Conservation (phyloP, 2,797 vertebrate species). For the Myotis daubentonii region DNA sequence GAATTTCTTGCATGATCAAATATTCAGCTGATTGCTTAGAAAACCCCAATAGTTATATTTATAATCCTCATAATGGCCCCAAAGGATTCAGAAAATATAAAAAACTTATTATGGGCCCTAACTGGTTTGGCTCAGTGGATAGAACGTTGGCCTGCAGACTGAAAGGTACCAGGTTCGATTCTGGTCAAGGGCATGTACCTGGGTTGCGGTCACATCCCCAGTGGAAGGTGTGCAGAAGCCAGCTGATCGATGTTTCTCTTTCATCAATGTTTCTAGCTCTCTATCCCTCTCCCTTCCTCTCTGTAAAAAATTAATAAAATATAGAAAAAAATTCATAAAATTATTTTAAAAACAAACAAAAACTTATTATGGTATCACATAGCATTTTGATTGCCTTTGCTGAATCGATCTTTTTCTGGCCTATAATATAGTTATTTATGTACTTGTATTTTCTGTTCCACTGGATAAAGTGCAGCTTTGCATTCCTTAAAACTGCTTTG, state of each 20-base stretch:
- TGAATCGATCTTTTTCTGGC: not conserved
- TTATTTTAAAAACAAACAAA: not conserved
- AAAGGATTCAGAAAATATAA: not conserved
- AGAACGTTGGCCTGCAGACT: too few species aligned
- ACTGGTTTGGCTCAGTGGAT: too few species aligned
- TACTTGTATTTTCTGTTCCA: not conserved
- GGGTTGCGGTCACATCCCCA: too few species aligned
- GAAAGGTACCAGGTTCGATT: too few species aligned
- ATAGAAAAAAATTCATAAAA: too few species aligned
- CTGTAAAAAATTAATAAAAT: too few species aligned
- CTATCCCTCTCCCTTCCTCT: too few species aligned
- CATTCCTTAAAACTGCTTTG: not conserved
- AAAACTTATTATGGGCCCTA: not conserved
- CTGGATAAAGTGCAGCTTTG: not conserved
- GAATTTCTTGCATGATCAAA: conserved; percentile 22
- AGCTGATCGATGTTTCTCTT: too few species aligned
- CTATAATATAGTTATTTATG: not conserved
- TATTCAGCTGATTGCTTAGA: not conserved
- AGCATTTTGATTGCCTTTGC: not conserved
- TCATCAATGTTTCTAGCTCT: too few species aligned
- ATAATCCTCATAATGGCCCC: not conserved
- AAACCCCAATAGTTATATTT: not conserved
- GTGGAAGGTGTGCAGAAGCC: too few species aligned
- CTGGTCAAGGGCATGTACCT: too few species aligned
- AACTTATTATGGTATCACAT: not conserved